These are phyloP conservation scores for Drosophila setosimentum DNA, from an alignment of 2,888 invertebrate genomes.

Conservation along the genomic window DNA sequence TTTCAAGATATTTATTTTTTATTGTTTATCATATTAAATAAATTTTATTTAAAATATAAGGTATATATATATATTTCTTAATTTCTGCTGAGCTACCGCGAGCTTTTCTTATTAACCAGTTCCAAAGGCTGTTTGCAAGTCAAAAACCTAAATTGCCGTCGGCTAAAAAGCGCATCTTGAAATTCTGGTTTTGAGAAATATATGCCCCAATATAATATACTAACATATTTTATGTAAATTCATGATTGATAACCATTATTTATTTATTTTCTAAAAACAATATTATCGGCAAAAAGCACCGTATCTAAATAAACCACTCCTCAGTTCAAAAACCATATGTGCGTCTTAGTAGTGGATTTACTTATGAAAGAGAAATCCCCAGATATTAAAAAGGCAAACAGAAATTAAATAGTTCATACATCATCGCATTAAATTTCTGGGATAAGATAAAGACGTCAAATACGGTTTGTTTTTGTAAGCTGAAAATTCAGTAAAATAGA, in stretches of 20 bases:
- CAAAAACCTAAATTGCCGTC: slow-evolving; percentile 3
- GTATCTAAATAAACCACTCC: slow-evolving; percentile 5
- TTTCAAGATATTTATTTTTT: background rate
- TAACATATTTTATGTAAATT: background rate
- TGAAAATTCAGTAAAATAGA: slow-evolving; percentile 26
- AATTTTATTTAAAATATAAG: background rate
- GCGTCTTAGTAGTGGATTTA: slow-evolving; percentile 16
- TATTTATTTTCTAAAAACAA: background rate
- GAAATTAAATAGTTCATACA: slow-evolving; percentile 82
- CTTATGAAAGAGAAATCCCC: slow-evolving; percentile 26
- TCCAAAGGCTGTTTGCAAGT: too few species aligned
- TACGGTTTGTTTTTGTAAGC: slow-evolving; percentile 37
- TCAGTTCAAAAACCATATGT: slow-evolving; percentile 52
- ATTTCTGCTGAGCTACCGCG: background rate
- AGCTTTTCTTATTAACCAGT: background rate
- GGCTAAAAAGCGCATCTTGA: background rate
- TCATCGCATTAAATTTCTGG: slow-evolving; percentile 83
- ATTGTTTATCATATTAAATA: background rate
- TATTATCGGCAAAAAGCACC: background rate
- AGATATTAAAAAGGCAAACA: slow-evolving; percentile 28
- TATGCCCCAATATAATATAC: background rate
- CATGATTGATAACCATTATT: background rate
- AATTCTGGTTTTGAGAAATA: background rate
- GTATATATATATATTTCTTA: background rate
- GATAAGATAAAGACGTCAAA: slow-evolving; percentile 83